Percentiles rank a stretch among this genome's conserved stretches.
phyloP scores from a whole-genome alignment of 1,140 invertebrate species.

The Micrasema minimum region DNA sequence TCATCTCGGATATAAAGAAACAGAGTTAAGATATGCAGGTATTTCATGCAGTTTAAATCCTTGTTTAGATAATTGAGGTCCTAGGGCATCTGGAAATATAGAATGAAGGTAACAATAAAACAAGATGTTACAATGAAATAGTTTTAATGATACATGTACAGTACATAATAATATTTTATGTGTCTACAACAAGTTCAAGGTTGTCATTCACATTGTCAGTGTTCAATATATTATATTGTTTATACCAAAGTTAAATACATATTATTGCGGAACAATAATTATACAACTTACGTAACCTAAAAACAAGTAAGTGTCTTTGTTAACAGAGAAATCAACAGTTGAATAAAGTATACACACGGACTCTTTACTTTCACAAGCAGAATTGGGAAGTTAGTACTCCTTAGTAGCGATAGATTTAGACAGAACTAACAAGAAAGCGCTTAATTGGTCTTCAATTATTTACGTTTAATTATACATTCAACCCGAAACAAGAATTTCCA shows the following conservation, averaged over 20 bases:
- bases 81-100: no score
- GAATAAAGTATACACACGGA: slow-evolving; percentile 12
- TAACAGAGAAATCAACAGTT: slow-evolving; percentile 27
- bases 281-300: slow-evolving; percentile 26
- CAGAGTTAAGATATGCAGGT: no score
- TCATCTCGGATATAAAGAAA: no score
- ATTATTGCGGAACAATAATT: slow-evolving; percentile 21
- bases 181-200: slow-evolving; percentile 57
- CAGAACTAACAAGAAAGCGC: background rate
- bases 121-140: slow-evolving; percentile 42
- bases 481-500: no score
- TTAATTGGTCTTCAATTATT: slow-evolving; percentile 4
- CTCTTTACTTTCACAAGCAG: background rate
- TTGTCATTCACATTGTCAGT: slow-evolving; percentile 28
- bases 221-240: slow-evolving; percentile 21
- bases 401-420: no score
- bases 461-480: no score
- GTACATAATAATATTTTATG: slow-evolving; percentile 55
- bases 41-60: no score
- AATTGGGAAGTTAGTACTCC: no score
- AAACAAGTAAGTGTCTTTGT: slow-evolving; percentile 16
- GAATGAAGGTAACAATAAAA: slow-evolving; percentile 21
- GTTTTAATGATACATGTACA: slow-evolving; percentile 49
- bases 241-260: slow-evolving; percentile 20
- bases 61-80: no score